Evolutionary conservation across 2,113 vertebrate species (phyloP), one percentile per base, ranked within the genome.

Genomic region (Petroica traversi): DNA sequence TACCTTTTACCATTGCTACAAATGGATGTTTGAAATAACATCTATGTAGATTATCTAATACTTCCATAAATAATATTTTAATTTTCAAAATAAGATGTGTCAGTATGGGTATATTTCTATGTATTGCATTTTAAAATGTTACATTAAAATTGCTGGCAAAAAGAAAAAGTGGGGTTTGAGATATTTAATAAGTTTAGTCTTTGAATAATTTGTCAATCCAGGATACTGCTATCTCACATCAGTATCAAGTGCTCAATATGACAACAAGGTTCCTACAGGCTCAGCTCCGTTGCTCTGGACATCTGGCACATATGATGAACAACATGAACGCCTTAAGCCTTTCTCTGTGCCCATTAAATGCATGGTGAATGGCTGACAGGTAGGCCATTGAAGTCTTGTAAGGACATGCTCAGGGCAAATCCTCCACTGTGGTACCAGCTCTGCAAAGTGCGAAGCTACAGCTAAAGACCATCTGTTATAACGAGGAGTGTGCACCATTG

Each of bases 231-330:
- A 59, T 59, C 9, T 91, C 82, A 22, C 20, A 85, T 89, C 41
- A 94, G 18, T 17, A 75, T 92, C 85, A 94, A 85, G 41, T 73
- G 55, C 12, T 89, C 57, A 89, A 0, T 79, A 40, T n/a, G 57
- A 52, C 0, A 5, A 57, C 62, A 83, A 86, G 17, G 5, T 23
- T 91, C 52, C 79, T 82, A 81, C 57, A 75, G 88, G 74, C 88
- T 89, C 69, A 57, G 36, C 19, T 72, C 57, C 18, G 22, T 52
- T 89, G 38, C 64, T 75, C 13, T 71, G 90, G 90, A 95, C 96
- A 97, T 82, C 85, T 95, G 96, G 90, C 45, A 92, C 54, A 88
- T 52, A 61, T 16, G 62, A 93, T 40, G 74, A 96, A 52, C 74
- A 89, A 57, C 66, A 33, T 4, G 62, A 96, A 19, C n/a, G 89